phyloP scores from a whole-genome alignment of 2,113 vertebrate species.

The Charina bottae region DNA sequence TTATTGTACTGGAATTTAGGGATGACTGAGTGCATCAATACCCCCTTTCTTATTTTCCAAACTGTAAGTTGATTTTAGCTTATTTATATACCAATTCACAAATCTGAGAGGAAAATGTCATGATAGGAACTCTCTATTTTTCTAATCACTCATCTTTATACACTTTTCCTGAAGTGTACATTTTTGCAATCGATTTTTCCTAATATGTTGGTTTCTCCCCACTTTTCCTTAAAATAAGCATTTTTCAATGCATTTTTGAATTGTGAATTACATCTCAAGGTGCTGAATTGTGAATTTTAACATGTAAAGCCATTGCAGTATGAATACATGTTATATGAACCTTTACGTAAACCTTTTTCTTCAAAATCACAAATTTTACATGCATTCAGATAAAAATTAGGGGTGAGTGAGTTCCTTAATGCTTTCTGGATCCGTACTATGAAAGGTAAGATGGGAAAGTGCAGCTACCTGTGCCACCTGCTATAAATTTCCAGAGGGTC shows the following conservation, averaged over 20 bases:
- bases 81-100: not conserved
- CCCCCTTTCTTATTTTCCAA: not conserved
- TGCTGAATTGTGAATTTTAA: not conserved
- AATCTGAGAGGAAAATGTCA: not conserved
- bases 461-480: not conserved
- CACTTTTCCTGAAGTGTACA: not conserved
- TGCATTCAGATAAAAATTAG: not conserved
- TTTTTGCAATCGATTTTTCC: not conserved
- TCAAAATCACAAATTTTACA: not conserved
- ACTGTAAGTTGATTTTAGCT: not conserved
- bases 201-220: not conserved
- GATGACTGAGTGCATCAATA: not conserved
- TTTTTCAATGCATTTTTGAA: not conserved
- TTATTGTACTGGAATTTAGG: not conserved
- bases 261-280: not conserved
- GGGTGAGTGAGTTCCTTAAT: not conserved
- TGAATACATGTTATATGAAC: not conserved
- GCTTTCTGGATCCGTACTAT: not conserved
- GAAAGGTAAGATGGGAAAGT: not conserved
- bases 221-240: not conserved
- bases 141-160: not conserved
- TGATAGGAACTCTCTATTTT: not conserved
- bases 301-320: not conserved
- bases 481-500: not conserved
- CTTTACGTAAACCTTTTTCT: not conserved